Evolutionary conservation across 2,113 vertebrate species (phyloP).

Genomic region (Gnathonemus echidnorhynchus): DNA sequence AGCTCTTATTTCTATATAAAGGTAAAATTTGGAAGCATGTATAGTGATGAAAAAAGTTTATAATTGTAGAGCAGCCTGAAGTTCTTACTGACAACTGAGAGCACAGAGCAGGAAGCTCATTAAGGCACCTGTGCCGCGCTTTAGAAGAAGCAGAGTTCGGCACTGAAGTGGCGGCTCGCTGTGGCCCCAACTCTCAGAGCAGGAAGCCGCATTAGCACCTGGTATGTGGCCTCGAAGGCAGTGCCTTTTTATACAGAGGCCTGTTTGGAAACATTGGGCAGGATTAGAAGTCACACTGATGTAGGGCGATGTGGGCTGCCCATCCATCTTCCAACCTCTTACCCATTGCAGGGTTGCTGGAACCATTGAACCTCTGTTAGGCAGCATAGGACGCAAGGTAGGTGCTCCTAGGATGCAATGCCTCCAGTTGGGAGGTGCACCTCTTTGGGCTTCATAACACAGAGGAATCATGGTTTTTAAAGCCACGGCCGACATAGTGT

Average conservation of each 20-base stretch:
- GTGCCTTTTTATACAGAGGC: background rate
- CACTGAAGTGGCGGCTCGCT: slow-evolving; percentile 9
- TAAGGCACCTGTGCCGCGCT: slow-evolving; percentile 44
- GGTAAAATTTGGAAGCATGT: background rate
- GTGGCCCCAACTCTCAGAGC: background rate
- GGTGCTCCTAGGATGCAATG: background rate
- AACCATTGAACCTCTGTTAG: background rate
- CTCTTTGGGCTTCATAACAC: background rate
- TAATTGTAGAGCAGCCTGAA: slow-evolving; percentile 10
- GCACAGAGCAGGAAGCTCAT: slow-evolving; percentile 49
- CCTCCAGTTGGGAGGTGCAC: background rate
- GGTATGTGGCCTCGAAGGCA: background rate
- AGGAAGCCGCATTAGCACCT: background rate
- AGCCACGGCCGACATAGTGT: background rate
- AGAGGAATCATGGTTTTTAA: background rate
- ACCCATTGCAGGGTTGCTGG: background rate
- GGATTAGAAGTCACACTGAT: background rate
- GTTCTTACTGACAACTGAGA: background rate
- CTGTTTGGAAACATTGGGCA: background rate
- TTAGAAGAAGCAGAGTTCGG: slow-evolving; percentile 51
- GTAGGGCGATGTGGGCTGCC: background rate
- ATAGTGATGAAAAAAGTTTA: background rate
- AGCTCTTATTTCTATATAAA: background rate
- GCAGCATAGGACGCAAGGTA: background rate
- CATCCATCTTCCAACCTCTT: background rate